Evolutionary conservation across 2,888 invertebrate species (phyloP).

Genomic region (Troglohyphantes excavatus): DNA sequence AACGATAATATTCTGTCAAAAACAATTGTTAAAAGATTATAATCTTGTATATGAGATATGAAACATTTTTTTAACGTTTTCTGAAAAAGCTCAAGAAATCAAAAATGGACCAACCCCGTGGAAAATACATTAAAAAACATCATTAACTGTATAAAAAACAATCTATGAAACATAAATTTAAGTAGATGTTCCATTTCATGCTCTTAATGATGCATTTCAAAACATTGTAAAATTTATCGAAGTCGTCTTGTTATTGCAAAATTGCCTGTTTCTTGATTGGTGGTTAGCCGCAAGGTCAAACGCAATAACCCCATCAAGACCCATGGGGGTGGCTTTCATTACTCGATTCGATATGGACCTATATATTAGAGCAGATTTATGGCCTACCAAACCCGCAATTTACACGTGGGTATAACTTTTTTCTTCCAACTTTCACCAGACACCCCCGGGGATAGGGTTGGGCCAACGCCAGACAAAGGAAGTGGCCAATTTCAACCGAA

Average conservation of each 20-base stretch:
- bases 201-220: no score
- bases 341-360: constrained; percentile 4
- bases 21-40: no score
- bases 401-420: neutral
- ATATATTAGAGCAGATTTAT: neutral
- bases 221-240: no score
- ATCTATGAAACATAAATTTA: no score
- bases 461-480: neutral
- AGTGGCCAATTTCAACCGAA: neutral
- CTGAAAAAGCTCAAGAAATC: no score
- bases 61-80: no score
- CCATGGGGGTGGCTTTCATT: neutral
- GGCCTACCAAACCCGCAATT: neutral
- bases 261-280: neutral
- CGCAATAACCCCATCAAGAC: neutral
- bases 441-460: neutral
- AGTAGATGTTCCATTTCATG: no score
- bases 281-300: constrained; percentile 6
- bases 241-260: neutral
- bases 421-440: neutral
- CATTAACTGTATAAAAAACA: no score
- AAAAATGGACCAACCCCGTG: no score
- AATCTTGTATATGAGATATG: no score
- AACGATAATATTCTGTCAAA: no score
- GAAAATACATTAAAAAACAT: no score